phyloP scores from a whole-genome alignment of 1,140 invertebrate genomes.

The Drosophila mayri region DNA sequence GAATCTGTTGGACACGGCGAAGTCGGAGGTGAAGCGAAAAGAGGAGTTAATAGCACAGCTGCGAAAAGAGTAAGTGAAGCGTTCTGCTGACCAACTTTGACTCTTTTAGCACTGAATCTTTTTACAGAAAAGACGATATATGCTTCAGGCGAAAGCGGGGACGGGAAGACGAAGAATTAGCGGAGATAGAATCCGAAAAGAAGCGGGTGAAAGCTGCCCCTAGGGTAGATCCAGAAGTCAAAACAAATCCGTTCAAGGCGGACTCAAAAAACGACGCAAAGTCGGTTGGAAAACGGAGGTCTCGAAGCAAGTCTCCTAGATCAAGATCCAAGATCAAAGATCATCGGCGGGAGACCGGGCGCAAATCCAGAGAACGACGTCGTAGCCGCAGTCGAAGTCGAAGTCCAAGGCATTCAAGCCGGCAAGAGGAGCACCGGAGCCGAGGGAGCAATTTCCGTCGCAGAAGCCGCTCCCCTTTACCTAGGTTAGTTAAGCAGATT shows the following conservation, averaged over 20 bases:
- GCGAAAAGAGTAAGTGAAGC: slow-evolving; percentile 66
- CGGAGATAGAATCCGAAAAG: neutral
- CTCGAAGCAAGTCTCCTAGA: slow-evolving; percentile 21
- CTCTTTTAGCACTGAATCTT: neutral
- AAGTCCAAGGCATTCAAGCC: slow-evolving; percentile 21
- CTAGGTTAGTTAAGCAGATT: slow-evolving; percentile 31
- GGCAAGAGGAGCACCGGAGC: slow-evolving; percentile 2
- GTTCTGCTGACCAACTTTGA: neutral
- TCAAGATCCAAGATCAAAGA: slow-evolving; percentile 1
- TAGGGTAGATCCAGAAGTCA: slow-evolving; percentile 1
- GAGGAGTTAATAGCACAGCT: slow-evolving; percentile 67
- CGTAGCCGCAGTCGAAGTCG: slow-evolving; percentile 38
- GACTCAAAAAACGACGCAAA: neutral
- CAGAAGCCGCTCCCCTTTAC: slow-evolving; percentile 32
- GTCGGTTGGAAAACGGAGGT: neutral
- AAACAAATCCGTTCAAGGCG: slow-evolving; percentile 16
- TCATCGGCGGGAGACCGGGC: neutral
- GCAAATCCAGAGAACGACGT: slow-evolving; percentile 9
- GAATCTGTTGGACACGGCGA: slow-evolving; percentile 72
- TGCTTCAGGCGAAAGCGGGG: slow-evolving; percentile 69
- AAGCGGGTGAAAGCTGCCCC: neutral
- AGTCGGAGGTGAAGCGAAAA: slow-evolving; percentile 71
- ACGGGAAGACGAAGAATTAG: neutral
- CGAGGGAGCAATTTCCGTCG: slow-evolving; percentile 4
- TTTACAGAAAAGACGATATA: slow-evolving; percentile 72